These are phyloP conservation scores for Gouania willdenowi DNA, from an alignment of 2,797 vertebrate species.

Conservation along the genomic window DNA sequence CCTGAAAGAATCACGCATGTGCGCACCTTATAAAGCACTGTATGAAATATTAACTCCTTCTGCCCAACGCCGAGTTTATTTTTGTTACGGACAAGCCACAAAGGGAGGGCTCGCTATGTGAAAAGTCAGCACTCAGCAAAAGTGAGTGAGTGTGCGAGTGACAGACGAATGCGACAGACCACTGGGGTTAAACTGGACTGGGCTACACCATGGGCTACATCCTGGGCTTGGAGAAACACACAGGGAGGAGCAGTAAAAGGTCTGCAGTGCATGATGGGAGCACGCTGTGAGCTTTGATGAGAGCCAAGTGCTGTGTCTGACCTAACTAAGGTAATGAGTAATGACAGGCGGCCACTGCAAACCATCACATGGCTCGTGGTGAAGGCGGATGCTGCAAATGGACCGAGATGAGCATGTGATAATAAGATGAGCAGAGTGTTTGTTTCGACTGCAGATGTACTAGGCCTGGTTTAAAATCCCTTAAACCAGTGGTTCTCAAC, in stretches of 20 bases:
- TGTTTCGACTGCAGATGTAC: too few relatives aligned
- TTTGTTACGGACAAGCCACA: constrained; percentile 46
- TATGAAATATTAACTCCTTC: constrained; percentile 73
- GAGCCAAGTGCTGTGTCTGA: constrained; percentile 11
- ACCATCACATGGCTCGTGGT: constrained; percentile 47
- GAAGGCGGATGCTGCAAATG: constrained; percentile 30
- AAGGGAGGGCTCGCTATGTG: constrained; percentile 23
- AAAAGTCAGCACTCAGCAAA: constrained; percentile 54
- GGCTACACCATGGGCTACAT: too few relatives aligned
- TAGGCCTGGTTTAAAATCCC: too few relatives aligned
- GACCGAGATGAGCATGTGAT: constrained; percentile 32
- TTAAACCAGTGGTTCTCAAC: too few relatives aligned
- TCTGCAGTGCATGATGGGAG: constrained; percentile 7
- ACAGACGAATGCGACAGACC: constrained; percentile 23
- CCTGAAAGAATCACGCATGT: constrained; percentile 33
- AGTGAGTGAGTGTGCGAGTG: constrained; percentile 10
- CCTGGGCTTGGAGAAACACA: not conserved
- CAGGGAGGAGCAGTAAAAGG: constrained; percentile 19
- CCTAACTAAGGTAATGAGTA: constrained; percentile 34
- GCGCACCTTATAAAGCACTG: constrained; percentile 32
- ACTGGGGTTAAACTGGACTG: not conserved
- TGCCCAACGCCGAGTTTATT: constrained; percentile 61
- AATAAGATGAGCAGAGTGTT: too few relatives aligned
- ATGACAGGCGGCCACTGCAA: constrained; percentile 42
- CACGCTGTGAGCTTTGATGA: not conserved